Percentiles rank a stretch among this genome's conserved stretches.
phyloP scores from a whole-genome alignment of 2,113 vertebrate species.

The Bambusicola thoracicus region DNA sequence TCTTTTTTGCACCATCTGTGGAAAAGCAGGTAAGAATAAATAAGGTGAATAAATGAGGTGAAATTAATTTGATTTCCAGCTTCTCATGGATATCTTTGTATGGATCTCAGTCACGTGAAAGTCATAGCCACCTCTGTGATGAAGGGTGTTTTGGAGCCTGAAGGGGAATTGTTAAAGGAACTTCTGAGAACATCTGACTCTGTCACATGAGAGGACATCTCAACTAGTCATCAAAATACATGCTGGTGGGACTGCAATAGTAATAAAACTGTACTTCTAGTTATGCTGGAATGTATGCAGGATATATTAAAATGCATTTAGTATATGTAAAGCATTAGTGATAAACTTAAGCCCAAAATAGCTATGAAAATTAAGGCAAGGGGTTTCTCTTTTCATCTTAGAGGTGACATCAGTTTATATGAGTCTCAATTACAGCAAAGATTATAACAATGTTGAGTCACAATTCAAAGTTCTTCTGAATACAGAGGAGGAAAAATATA shows the following conservation, averaged over 20 bases:
- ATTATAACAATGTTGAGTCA: background rate
- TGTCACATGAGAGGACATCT: background rate
- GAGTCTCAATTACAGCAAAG: background rate
- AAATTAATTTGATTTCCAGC: background rate
- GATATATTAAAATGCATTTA: background rate
- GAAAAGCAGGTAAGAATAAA: slow-evolving; percentile 9
- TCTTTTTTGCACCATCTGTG: background rate
- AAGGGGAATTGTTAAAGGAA: background rate
- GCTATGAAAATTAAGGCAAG: background rate
- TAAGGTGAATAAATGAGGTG: background rate
- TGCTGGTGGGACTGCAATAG: background rate
- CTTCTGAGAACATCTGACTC: background rate
- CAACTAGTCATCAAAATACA: background rate
- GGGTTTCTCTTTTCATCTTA: background rate
- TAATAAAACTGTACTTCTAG: background rate
- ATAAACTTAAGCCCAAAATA: background rate
- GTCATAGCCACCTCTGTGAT: background rate
- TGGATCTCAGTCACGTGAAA: background rate
- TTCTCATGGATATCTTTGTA: background rate
- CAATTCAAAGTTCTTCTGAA: background rate
- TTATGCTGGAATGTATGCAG: background rate
- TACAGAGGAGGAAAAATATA: background rate
- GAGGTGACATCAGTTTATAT: background rate
- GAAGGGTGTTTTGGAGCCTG: background rate
- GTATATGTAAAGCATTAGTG: background rate